phyloP scores from a whole-genome alignment of 2,888 invertebrate species.

The Rhabditoides inermis region DNA sequence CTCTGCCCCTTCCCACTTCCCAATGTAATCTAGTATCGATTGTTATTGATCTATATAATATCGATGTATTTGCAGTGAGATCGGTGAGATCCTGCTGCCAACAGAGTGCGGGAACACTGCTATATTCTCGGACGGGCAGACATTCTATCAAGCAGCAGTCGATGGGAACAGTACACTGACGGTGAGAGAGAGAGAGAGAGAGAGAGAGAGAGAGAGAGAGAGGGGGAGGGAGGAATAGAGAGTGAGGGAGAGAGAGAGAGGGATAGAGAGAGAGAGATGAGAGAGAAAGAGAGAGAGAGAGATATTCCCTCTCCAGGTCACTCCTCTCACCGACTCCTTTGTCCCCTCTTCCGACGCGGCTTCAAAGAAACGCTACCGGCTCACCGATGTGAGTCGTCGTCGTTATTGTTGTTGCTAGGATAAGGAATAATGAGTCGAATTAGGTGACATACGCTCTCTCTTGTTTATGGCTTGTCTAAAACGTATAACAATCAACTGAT shows the following conservation, averaged over 20 bases:
- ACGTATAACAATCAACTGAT: no score
- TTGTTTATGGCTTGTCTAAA: no score
- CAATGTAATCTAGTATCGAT: no score
- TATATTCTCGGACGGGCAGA: constrained; percentile 38
- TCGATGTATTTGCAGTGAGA: constrained; percentile 13
- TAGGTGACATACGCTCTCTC: no score
- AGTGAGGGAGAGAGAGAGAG: constrained; percentile 23
- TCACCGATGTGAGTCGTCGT: constrained; percentile 30
- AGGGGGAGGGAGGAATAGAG: no score
- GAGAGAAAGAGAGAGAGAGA: constrained; percentile 24
- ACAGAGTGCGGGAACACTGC: constrained; percentile 26
- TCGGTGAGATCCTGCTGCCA: constrained; percentile 42
- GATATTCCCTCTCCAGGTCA: constrained; percentile 21
- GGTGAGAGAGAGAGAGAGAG: constrained; percentile 7
- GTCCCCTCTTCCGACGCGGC: constrained; percentile 22
- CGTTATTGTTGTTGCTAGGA: no score
- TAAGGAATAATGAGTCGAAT: no score
- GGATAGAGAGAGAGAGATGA: constrained; percentile 37
- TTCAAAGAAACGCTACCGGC: constrained; percentile 18
- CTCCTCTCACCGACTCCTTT: constrained; percentile 44
- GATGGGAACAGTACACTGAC: constrained; percentile 38
- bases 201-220: not conserved
- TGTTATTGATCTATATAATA: not conserved
- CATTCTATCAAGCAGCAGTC: constrained; percentile 38
- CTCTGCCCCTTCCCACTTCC: no score